Percentiles rank a stretch among this genome's conserved stretches.
Conservation (phyloP, 2,888 invertebrate genomes). For the Pachliopta kotzebuea region DNA sequence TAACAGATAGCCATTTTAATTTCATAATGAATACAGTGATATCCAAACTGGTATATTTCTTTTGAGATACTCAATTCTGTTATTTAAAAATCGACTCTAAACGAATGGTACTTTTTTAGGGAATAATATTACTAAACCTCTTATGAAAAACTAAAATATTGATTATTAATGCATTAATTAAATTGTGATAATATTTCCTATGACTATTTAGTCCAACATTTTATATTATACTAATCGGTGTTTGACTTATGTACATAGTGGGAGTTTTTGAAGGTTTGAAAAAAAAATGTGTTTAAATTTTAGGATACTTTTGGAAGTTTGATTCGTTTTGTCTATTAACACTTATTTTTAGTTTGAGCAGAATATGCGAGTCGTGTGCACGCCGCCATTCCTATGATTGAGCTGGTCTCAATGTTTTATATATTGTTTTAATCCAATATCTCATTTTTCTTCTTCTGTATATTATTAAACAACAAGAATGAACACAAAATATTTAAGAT, state of each 20-base stretch:
- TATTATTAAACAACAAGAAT: neutral
- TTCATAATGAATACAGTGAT: neutral
- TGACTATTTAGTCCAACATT: constrained; percentile 1
- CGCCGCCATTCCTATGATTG: constrained; percentile 18
- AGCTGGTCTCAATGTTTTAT: constrained; percentile 25
- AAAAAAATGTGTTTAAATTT: neutral
- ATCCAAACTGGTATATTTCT: neutral
- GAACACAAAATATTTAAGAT: neutral
- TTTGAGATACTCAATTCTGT: neutral
- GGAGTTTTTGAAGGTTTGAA: no score
- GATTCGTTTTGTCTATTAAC: neutral
- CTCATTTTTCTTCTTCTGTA: neutral
- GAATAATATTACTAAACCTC: neutral
- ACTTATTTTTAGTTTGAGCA: neutral
- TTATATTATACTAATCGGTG: neutral
- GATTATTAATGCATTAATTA: constrained; percentile 8
- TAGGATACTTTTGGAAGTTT: neutral
- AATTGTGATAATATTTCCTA: constrained; percentile 3
- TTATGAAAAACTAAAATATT: neutral
- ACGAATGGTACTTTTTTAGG: neutral
- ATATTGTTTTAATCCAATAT: neutral
- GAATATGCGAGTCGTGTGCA: neutral
- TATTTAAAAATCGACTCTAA: neutral
- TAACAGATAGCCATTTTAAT: neutral
- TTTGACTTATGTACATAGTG: neutral